Base-by-base conservation (phyloP, 2,888 invertebrate genomes). In the Entomobrya proxima region DNA sequence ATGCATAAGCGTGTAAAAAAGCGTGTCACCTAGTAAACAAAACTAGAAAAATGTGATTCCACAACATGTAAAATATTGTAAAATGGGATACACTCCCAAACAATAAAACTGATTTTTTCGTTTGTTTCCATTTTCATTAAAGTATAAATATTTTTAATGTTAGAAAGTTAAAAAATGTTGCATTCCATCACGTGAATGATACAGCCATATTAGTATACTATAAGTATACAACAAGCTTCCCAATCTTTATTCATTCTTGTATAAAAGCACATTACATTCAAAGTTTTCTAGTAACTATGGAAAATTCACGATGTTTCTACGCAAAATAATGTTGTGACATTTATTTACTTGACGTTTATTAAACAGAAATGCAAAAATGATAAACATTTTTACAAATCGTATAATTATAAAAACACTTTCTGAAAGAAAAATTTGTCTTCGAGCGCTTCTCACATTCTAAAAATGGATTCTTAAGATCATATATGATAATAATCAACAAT, bases 251-350 rank as follows among this genome's bases (percentile, higher is more conserved):
- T n/a, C n/a, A n/a, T n/a, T n/a, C n/a, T n/a, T n/a, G 32, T 9
- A 32, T n/a, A 32, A 58, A 32, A 7, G 58, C 58, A 58, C 58
- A 58, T 35, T 35, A 61, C 9, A 32, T 61, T 61, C 58, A 61
- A 61, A 32, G 15, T 61, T 18, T n/a, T 18, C n/a, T 35, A 35
- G 24, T 24, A 30, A 67, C 21, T 21, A 67, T 67, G 67, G 24
- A 40, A 67, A 40, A 37, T 37, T 4, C 40, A 24, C 24, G 40
- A 11, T 13, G 1, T n/a, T 67, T 32, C 37, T 72, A 32, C 32
- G 24, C 18, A 40, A 27, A 52, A 52, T 69, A 79, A 79, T 75
- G 77, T 64, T 77, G 69, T 77, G 84, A 77, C 84, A 84, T 77
- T 84, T 77, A 84, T 84, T n/a, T 84, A 18, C 37, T 9, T 21